phyloP scores from a whole-genome alignment of 1,140 invertebrate species.

The Anoplophora glabripennis region DNA sequence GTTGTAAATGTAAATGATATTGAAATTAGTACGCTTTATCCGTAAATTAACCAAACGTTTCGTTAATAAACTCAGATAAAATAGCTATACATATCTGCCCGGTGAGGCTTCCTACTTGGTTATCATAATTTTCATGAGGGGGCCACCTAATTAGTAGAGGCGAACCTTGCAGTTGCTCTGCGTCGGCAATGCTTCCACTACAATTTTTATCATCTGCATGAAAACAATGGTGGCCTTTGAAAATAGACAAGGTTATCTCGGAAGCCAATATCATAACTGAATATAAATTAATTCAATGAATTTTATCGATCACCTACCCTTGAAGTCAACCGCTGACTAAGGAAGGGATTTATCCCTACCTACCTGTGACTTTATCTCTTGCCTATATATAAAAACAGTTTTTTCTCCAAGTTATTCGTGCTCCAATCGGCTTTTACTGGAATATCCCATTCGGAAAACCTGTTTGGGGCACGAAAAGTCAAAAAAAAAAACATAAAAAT shows the following conservation, averaged over 20 bases:
- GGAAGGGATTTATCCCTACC: constrained; percentile 29
- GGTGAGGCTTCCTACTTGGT: too few relatives aligned
- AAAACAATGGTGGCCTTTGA: constrained; percentile 36
- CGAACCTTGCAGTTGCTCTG: constrained; percentile 8
- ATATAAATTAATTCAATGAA: constrained; percentile 24
- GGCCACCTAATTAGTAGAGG: too few relatives aligned
- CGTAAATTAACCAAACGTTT: too few relatives aligned
- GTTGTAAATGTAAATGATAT: too few relatives aligned
- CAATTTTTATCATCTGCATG: constrained; percentile 22
- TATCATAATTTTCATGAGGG: too few relatives aligned
- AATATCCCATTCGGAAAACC: too few relatives aligned
- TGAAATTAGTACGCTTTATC: too few relatives aligned
- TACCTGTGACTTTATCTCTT: background rate
- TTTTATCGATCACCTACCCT: constrained; percentile 24
- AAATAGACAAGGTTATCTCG: constrained; percentile 31
- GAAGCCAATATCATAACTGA: constrained; percentile 23
- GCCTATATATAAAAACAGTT: constrained; percentile 21
- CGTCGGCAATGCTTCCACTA: constrained; percentile 12
- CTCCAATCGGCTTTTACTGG: constrained; percentile 1
- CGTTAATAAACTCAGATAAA: too few relatives aligned
- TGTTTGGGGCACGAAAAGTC: too few relatives aligned
- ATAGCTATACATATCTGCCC: too few relatives aligned
- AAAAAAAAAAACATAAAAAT: too few relatives aligned
- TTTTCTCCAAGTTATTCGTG: background rate
- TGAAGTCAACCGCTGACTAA: constrained; percentile 23